phyloP scores from a whole-genome alignment of 2,797 vertebrate species.

The Leptodactylus fallax region DNA sequence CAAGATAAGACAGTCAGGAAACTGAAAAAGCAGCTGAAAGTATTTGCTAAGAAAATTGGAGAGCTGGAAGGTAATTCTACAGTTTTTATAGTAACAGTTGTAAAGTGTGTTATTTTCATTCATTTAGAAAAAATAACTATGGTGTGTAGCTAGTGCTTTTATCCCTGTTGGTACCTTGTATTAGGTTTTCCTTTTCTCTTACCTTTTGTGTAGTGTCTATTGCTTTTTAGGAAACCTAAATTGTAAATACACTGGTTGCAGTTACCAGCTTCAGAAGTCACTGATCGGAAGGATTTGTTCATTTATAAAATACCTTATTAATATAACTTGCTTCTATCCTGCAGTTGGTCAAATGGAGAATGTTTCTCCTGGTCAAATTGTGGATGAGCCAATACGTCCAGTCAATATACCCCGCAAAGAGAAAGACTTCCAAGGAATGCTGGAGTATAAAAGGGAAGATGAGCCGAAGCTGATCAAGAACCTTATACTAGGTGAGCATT shows the following conservation, averaged over 20 bases:
- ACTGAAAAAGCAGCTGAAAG: conserved; percentile 97
- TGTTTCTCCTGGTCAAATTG: conserved; percentile 92
- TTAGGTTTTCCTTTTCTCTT: too few species aligned
- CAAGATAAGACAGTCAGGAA: conserved; percentile 97
- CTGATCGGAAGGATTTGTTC: not conserved
- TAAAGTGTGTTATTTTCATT: not conserved
- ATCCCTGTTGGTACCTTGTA: too few species aligned
- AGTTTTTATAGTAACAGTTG: not conserved
- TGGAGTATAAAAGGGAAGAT: conserved; percentile 98
- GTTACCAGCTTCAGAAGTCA: not conserved
- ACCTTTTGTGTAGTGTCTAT: too few species aligned
- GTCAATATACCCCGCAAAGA: conserved; percentile 97
- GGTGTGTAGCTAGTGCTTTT: too few species aligned
- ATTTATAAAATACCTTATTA: not conserved
- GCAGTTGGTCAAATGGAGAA: conserved; percentile 90
- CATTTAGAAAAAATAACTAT: too few species aligned
- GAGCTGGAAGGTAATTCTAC: conserved; percentile 91
- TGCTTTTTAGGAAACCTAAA: not conserved
- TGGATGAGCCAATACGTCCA: conserved; percentile 93
- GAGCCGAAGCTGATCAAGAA: conserved; percentile 96
- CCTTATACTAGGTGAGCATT: conserved; percentile 89
- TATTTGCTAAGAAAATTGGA: conserved; percentile 96
- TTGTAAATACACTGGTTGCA: too few species aligned
- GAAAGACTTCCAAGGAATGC: conserved; percentile 99
- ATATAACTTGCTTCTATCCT: conserved; percentile 9